These are phyloP conservation scores for Crossocerus cetratus DNA, from an alignment of 2,888 invertebrate genomes.

Conservation along the genomic window DNA sequence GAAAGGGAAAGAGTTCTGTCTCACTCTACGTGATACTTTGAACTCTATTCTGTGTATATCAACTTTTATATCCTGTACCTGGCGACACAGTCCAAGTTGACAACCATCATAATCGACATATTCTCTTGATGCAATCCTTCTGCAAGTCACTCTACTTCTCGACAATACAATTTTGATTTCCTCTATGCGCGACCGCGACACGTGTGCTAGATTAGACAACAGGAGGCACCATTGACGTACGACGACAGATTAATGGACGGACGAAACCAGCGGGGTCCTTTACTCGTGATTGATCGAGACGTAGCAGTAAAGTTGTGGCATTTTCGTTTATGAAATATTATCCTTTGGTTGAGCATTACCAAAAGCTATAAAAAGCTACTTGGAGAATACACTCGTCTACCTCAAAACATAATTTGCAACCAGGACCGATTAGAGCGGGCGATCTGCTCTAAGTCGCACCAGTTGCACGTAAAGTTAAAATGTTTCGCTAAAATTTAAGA, in stretches of 20 bases:
- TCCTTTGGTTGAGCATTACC: conserved; percentile 72
- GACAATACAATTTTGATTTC: too few species aligned
- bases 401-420: conserved; percentile 74
- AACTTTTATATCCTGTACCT: too few species aligned
- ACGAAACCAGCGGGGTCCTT: background rate
- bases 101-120: too few species aligned
- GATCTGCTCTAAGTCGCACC: conserved; percentile 53
- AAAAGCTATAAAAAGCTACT: conserved; percentile 73
- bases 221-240: too few species aligned
- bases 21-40: too few species aligned
- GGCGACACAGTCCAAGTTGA: too few species aligned
- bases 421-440: conserved; percentile 56
- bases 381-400: conserved; percentile 77
- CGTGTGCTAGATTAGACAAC: too few species aligned
- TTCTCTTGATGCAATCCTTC: too few species aligned
- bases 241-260: background rate
- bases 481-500: conserved; percentile 66
- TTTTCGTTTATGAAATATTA: conserved; percentile 59
- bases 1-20: too few species aligned
- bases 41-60: too few species aligned
- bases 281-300: conserved; percentile 5
- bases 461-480: conserved; percentile 67
- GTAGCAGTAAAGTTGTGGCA: conserved; percentile 61
- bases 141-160: too few species aligned
- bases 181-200: too few species aligned